A percentile compares a stretch with the other conserved stretches of the same genome.
These are phyloP conservation scores for Varanus salvator DNA, from an alignment of 2,113 vertebrate species.

Conservation along the genomic window DNA sequence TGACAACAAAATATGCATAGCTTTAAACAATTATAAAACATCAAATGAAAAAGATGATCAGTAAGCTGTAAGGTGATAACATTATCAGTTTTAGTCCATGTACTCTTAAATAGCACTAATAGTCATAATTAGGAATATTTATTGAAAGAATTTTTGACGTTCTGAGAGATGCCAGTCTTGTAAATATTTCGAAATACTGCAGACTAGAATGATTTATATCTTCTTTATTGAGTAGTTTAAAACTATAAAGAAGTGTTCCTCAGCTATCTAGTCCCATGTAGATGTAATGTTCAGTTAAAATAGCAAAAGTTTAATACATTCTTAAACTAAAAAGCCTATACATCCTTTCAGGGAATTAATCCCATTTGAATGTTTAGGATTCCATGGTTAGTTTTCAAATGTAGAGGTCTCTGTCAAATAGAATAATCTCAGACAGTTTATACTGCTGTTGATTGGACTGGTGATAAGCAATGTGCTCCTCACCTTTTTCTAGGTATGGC, in stretches of 20 bases:
- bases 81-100: background rate
- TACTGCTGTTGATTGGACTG: background rate
- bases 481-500: background rate
- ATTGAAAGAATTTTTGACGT: background rate
- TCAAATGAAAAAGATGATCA: background rate
- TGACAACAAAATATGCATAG: background rate
- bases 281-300: slow-evolving; percentile 18
- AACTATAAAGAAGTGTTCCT: background rate
- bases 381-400: background rate
- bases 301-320: background rate
- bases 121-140: background rate
- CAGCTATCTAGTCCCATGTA: background rate
- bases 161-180: background rate
- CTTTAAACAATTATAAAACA: background rate
- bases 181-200: background rate
- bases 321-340: background rate
- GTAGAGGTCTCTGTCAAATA: background rate
- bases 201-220: background rate
- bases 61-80: background rate
- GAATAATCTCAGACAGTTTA: background rate
- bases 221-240: background rate
- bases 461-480: background rate
- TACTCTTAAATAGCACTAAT: background rate
- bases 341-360: too few species aligned
- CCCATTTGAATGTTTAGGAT: background rate